Conservation (phyloP, 1,140 invertebrate genomes). For the Popillia japonica region DNA sequence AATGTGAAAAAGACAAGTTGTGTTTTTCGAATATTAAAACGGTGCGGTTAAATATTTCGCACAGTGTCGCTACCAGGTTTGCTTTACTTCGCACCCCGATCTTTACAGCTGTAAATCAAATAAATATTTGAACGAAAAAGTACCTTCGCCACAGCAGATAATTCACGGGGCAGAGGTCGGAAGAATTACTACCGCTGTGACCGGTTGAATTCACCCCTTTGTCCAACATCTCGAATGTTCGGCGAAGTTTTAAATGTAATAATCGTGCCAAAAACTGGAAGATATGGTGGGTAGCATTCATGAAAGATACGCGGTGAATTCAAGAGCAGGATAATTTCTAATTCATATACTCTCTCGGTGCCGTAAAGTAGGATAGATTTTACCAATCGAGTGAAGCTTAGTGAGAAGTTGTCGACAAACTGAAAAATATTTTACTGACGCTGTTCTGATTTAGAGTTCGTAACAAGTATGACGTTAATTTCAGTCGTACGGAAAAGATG, state of each 20-base stretch:
- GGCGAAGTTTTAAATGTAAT: slow-evolving; percentile 18
- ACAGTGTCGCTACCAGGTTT: neutral
- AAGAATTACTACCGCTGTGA: slow-evolving; percentile 16
- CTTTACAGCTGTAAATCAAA: neutral
- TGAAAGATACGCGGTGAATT: neutral
- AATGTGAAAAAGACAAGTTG: neutral
- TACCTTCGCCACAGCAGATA: neutral
- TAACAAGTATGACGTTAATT: too few relatives aligned
- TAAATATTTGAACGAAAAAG: slow-evolving; percentile 5
- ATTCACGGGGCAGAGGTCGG: neutral
- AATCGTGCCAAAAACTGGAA: slow-evolving; percentile 11
- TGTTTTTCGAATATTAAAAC: slow-evolving; percentile 7
- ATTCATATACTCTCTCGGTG: neutral
- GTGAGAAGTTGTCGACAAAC: too few relatives aligned
- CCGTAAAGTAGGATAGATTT: neutral
- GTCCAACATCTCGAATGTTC: neutral
- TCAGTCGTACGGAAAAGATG: too few relatives aligned
- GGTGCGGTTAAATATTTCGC: neutral
- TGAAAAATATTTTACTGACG: too few relatives aligned
- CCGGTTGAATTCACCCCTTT: neutral
- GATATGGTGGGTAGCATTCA: neutral
- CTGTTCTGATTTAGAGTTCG: too few relatives aligned
- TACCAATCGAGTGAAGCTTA: too few relatives aligned
- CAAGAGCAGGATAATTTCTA: neutral
- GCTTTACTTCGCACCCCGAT: neutral